Conservation (phyloP, 2,888 invertebrate genomes). For the Crematogaster levior region DNA sequence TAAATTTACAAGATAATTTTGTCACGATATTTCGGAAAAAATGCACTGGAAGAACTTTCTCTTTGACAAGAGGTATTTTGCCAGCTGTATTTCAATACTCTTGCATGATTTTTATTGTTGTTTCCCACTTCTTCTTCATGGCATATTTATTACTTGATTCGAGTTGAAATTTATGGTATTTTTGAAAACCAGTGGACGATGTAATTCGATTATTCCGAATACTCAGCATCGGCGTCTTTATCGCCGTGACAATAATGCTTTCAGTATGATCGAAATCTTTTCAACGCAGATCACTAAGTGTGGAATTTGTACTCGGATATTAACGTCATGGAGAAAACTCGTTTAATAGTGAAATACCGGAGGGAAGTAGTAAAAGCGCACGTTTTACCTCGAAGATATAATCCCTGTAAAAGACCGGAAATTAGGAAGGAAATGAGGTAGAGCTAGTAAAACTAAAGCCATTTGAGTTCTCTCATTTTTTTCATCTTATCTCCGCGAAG, state of each 20-base stretch:
- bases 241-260: slow-evolving; percentile 14
- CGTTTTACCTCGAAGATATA: slow-evolving; percentile 62
- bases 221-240: not conserved
- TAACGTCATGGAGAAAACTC: slow-evolving; percentile 51
- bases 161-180: slow-evolving; percentile 33
- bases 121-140: slow-evolving; percentile 22
- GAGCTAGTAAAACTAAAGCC: slow-evolving; percentile 60
- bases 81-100: slow-evolving; percentile 1
- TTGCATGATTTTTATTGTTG: slow-evolving; percentile 31
- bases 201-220: slow-evolving; percentile 36
- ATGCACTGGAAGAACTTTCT: slow-evolving; percentile 1
- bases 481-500: slow-evolving; percentile 39
- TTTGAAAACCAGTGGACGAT: slow-evolving; percentile 16
- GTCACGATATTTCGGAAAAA: slow-evolving; percentile 10
- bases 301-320: slow-evolving; percentile 30
- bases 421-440: slow-evolving; percentile 77
- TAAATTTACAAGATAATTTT: slow-evolving; percentile 12
- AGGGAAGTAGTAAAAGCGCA: slow-evolving; percentile 36
- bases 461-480: slow-evolving; percentile 48
- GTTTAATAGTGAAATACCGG: slow-evolving; percentile 62
- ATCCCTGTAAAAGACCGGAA: slow-evolving; percentile 71
- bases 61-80: slow-evolving; percentile 11
- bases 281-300: slow-evolving; percentile 27
- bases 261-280: slow-evolving; percentile 22
- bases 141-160: slow-evolving; percentile 34